phyloP scores from a whole-genome alignment of 2,113 vertebrate genomes.

The Pogona vitticeps region DNA sequence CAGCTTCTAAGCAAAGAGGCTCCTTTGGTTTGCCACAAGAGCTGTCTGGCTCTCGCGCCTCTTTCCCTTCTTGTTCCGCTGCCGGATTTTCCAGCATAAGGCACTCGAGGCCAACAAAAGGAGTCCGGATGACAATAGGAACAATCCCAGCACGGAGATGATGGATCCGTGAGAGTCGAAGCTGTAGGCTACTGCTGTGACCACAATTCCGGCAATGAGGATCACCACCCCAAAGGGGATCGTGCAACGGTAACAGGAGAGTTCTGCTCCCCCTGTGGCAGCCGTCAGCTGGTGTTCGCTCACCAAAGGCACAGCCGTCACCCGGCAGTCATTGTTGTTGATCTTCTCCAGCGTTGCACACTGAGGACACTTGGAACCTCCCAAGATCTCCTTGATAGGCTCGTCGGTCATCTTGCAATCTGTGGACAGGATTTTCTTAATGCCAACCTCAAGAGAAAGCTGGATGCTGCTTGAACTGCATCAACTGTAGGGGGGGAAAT shows the following conservation, averaged over 20 bases:
- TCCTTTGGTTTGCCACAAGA: conserved; percentile 86
- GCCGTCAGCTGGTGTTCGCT: conserved; percentile 89
- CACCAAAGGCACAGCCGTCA: conserved; percentile 83
- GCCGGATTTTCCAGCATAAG: conserved; percentile 87
- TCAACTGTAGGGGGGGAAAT: conserved; percentile 63
- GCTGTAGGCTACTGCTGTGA: conserved; percentile 92
- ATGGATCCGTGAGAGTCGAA: conserved; percentile 97
- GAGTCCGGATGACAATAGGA: conserved; percentile 85
- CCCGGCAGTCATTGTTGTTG: conserved; percentile 72
- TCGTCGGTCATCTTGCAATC: conserved; percentile 84
- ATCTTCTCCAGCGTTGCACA: conserved; percentile 72
- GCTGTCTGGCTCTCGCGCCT: conserved; percentile 93
- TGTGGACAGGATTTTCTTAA: background rate
- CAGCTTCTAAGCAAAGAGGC: conserved; percentile 79
- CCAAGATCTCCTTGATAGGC: conserved; percentile 80
- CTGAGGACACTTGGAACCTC: conserved; percentile 75
- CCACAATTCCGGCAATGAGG: conserved; percentile 90
- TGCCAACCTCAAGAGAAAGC: conserved; percentile 36
- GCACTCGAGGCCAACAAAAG: conserved; percentile 86
- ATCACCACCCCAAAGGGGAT: conserved; percentile 94
- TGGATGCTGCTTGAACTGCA: conserved; percentile 27
- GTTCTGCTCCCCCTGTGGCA: conserved; percentile 89
- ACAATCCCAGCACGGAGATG: conserved; percentile 92
- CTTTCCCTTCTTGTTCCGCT: conserved; percentile 87
- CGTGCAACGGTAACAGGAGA: conserved; percentile 96